These are phyloP conservation scores for Potamilus streckersoni DNA, from an alignment of 1,140 invertebrate species.

Conservation along the genomic window DNA sequence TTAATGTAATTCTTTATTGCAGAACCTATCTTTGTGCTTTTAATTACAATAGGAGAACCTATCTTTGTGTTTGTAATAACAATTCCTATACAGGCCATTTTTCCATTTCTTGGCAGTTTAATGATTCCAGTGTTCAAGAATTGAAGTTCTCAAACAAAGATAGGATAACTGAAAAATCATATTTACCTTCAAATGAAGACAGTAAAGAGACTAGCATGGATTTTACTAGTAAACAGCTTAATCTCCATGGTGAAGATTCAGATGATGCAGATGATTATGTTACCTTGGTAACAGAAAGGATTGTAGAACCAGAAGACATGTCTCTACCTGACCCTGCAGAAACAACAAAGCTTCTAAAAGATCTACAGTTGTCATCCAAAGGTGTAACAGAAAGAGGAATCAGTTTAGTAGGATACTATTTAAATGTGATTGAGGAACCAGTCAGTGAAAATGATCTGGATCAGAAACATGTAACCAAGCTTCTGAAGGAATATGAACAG, in stretches of 20 bases:
- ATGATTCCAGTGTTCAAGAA: no score
- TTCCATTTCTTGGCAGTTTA: no score
- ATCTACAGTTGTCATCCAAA: background rate
- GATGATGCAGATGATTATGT: background rate
- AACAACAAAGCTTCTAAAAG: background rate
- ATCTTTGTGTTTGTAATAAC: no score
- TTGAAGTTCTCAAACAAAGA: no score
- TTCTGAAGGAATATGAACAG: constrained; percentile 32
- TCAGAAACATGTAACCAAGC: constrained; percentile 30
- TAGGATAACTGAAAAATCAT: no score
- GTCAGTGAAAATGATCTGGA: constrained; percentile 1
- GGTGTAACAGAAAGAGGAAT: background rate
- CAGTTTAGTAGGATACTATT: constrained; percentile 24
- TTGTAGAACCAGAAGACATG: constrained; percentile 15
- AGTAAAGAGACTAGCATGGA: background rate
- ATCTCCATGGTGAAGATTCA: constrained; percentile 1
- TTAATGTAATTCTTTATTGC: no score
- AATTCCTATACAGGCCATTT: no score
- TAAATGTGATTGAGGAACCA: constrained; percentile 35
- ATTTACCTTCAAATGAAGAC: background rate
- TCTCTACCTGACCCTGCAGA: constrained; percentile 5
- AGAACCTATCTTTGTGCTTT: no score
- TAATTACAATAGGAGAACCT: no score
- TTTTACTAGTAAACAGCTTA: no score
- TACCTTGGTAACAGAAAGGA: background rate